Evolutionary conservation across 2,797 vertebrate species (phyloP).

Genomic region (Macropodus opercularis): DNA sequence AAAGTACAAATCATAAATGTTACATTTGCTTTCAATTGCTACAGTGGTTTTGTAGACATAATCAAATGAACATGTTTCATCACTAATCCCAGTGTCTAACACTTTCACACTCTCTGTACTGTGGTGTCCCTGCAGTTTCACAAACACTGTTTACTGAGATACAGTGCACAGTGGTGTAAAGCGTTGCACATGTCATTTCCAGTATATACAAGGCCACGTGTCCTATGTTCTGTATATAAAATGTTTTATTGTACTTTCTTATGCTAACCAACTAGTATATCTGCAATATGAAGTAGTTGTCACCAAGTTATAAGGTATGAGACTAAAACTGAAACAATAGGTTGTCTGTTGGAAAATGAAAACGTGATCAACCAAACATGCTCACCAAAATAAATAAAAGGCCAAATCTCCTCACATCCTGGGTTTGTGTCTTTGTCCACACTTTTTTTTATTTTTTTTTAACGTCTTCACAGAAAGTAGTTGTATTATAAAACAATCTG

Average conservation of each 20-base stretch:
- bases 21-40: conserved; percentile 17
- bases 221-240: conserved; percentile 78
- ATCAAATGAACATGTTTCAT: conserved; percentile 27
- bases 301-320: conserved; percentile 72
- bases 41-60: conserved; percentile 22
- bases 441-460: too few species aligned
- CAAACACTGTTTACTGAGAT: conserved; percentile 28
- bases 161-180: conserved; percentile 29
- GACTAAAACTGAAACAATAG: conserved; percentile 67
- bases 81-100: conserved; percentile 25
- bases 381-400: conserved; percentile 74
- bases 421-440: conserved; percentile 5
- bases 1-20: conserved; percentile 24
- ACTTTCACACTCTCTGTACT: conserved; percentile 31
- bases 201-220: conserved; percentile 60
- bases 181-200: conserved; percentile 42
- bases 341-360: conserved; percentile 59
- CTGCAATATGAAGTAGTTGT: conserved; percentile 82
- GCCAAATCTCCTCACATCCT: conserved; percentile 49
- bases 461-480: too few species aligned
- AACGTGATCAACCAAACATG: conserved; percentile 70
- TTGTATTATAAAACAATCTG: too few species aligned
- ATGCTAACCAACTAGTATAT: conserved; percentile 80
- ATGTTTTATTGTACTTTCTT: conserved; percentile 63
- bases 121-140: conserved; percentile 33